Evolutionary conservation across 2,888 invertebrate species (phyloP), one percentile per base, ranked within the genome.

Genomic region (Cerceris rybyensis): DNA sequence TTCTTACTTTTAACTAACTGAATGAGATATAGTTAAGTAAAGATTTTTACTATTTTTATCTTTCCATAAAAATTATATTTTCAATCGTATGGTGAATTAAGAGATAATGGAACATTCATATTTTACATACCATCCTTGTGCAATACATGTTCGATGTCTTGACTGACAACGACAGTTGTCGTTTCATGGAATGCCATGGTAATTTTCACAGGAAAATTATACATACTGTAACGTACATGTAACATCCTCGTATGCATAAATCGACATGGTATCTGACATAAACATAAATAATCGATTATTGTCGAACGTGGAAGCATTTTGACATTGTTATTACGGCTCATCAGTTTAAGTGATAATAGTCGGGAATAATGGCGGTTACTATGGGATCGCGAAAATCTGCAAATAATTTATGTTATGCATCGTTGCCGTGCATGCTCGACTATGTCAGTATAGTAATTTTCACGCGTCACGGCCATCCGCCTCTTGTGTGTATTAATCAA

Each of bases 361-460:
- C 16, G 14, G 14, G 52, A 60, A 16, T n/a, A 14, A 59, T 17
- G 66, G 17, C 28, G 42, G 43, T 63, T 50, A 28, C 6, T 42
- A n/a, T 2, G 13, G 41, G 55, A 16, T 16, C 14, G 16, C 28
- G 49, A 75, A 61, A 76, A 61, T 70, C 46, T 52, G 68, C 57
- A 70, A 75, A 83, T 83, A 80, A 83, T 78, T 82, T 73, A 69
- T 69, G 66, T 61, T 60, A 9, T 16, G 28, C 17, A 16, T 13
- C 11, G 58, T 57, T 7, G 61, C 50, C 43, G 39, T 42, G 66
- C 68, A 14, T 50, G 55, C 65, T 28, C 60, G 74, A 16, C 74
- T 71, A 67, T 71, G 82, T 73, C 74, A 77, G 66, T 74, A 77
- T 60, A 75, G 78, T 78, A 81, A 86, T 85, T 83, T 80, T 81